These are phyloP conservation scores for Gisinianus flammeolus DNA, from an alignment of 2,888 invertebrate species.

Conservation along the genomic window DNA sequence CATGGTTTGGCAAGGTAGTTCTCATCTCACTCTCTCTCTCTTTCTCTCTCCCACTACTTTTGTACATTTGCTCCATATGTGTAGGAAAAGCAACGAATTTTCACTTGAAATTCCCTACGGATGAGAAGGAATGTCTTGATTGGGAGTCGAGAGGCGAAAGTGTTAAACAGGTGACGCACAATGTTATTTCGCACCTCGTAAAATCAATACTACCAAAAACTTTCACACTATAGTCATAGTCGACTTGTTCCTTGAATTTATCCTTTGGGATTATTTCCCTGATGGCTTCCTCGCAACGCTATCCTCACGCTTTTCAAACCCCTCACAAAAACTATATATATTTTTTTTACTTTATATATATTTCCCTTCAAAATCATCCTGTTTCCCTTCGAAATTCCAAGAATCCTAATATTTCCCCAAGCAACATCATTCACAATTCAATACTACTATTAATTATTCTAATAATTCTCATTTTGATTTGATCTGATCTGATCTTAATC, in stretches of 20 bases:
- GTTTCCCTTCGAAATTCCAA: too few species aligned
- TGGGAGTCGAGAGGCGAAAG: slow-evolving; percentile 50
- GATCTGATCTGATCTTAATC: too few species aligned
- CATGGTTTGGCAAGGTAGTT: background rate
- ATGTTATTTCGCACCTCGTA: slow-evolving; percentile 52
- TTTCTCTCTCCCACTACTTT: slow-evolving; percentile 9
- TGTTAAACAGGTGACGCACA: slow-evolving; percentile 57
- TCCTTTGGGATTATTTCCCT: background rate
- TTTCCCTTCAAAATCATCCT: too few species aligned
- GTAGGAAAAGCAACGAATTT: slow-evolving; percentile 2
- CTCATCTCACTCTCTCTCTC: background rate
- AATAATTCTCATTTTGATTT: too few species aligned
- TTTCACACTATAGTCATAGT: slow-evolving; percentile 18
- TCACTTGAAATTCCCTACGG: slow-evolving; percentile 48
- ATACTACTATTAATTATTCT: too few species aligned
- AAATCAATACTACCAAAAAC: slow-evolving; percentile 49
- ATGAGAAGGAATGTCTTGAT: slow-evolving; percentile 51
- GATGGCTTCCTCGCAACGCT: background rate
- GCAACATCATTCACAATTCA: too few species aligned
- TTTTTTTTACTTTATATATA: background rate
- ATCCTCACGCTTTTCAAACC: background rate
- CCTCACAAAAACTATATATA: background rate
- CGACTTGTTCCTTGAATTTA: slow-evolving; percentile 11
- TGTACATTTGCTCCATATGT: background rate
- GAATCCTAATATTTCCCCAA: too few species aligned